Percentiles rank a stretch among this genome's conserved stretches.
These are phyloP conservation scores for Xenentodon cancila DNA, from an alignment of 2,797 vertebrate genomes.

Conservation along the genomic window DNA sequence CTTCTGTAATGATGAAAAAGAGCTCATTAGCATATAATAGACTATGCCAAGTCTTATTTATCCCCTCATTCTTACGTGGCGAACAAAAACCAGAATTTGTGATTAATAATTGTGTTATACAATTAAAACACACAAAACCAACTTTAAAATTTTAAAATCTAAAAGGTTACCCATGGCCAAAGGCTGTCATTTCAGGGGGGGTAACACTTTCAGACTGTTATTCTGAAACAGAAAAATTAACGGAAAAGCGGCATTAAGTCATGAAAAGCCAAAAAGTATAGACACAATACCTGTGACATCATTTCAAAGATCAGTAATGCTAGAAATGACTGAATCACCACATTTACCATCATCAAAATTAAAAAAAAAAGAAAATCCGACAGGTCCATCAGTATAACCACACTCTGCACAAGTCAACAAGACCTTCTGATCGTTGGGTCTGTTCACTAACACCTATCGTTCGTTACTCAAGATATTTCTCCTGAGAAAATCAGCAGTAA, in stretches of 20 bases:
- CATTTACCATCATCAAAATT: neutral
- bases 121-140: conserved; percentile 17
- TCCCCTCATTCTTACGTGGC: conserved; percentile 4
- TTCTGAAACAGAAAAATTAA: too few relatives aligned
- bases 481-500: conserved; percentile 58
- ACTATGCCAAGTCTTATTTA: conserved; percentile 6
- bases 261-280: too few relatives aligned
- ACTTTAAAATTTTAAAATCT: conserved; percentile 10
- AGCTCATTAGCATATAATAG: conserved; percentile 29
- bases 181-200: neutral
- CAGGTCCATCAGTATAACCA: conserved; percentile 17
- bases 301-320: too few relatives aligned
- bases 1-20: conserved; percentile 22
- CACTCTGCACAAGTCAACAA: conserved; percentile 45
- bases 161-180: too few relatives aligned
- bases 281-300: too few relatives aligned
- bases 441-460: conserved; percentile 54
- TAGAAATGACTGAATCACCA: too few relatives aligned
- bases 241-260: neutral
- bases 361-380: neutral
- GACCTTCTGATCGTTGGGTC: conserved; percentile 47
- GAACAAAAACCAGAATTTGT: conserved; percentile 3
- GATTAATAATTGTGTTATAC: conserved; percentile 20
- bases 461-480: conserved; percentile 42
- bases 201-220: too few relatives aligned